Evolutionary conservation across 2,113 vertebrate genomes (phyloP), one percentile per base, ranked within the genome.

Genomic region (Leucosticte australis): DNA sequence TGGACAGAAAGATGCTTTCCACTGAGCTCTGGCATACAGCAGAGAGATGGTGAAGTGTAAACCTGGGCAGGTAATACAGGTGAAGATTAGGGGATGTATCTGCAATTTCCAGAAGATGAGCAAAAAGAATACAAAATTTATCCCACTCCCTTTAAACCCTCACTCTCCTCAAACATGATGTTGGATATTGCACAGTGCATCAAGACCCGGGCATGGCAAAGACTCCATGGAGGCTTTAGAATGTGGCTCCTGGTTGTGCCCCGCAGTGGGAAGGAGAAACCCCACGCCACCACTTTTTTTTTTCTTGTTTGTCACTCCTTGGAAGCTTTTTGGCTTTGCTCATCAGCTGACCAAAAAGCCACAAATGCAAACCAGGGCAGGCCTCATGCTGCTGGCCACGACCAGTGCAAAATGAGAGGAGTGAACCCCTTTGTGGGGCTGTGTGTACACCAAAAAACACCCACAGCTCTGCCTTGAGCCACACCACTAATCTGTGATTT

Each of bases 351-450:
- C 6, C 41, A 42, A 50, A 79, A 28, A 21, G 7, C 52, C 49
- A 80, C 2, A 4, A 15, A 20, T 3, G 8, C 17, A 3, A 52
- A n/a, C n/a, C 24, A 64, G 31, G 11, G 18, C 26, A 75, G 31
- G 50, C 33, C 37, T 70, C 3, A 0, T 44, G n/a, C 31, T 77
- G 13, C 13, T 62, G 30, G 30, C 22, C 1, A 0, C 0, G 9
- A 64, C 13, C 31, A 21, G 2, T 1, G 19, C 2, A 11, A 83
- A 78, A 55, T 7, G 30, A 76, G 49, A 60, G 44, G 4, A 62
- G 57, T 60, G 13, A 27, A 64, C 0, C 0, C 14, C 23, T 31
- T 56, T 19, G 4, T 13, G 17, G 52, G 10, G 30, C 33, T 39
- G 7, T 21, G 28, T 13, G 39, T 33, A 17, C 53, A 46, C 20